Evolutionary conservation across 2,113 vertebrate species (phyloP).

Genomic region (Cygnus atratus): DNA sequence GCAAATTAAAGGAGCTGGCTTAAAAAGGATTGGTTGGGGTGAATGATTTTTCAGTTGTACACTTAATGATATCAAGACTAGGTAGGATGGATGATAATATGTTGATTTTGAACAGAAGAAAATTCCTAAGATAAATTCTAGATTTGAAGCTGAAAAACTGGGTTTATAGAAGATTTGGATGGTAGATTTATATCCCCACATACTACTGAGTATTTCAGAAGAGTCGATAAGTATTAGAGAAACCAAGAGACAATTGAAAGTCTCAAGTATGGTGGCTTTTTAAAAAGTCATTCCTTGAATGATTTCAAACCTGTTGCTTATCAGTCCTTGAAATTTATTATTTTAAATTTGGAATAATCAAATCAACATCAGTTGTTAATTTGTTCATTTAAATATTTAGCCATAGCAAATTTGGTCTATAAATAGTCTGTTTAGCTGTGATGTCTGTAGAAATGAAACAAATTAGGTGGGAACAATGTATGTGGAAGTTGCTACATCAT

Average conservation of each 20-base stretch:
- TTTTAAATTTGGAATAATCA: slow-evolving; percentile 12
- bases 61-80: not conserved
- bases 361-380: not conserved
- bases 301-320: not conserved
- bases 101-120: not conserved
- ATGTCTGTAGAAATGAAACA: not conserved
- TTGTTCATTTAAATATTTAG: not conserved
- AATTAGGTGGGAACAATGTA: not conserved
- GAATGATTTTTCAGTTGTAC: not conserved
- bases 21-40: not conserved
- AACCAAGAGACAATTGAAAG: not conserved
- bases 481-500: not conserved
- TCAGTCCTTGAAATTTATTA: not conserved
- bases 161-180: not conserved
- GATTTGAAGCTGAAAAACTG: not conserved
- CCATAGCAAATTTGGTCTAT: not conserved
- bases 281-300: not conserved
- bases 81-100: not conserved
- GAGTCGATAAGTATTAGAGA: not conserved
- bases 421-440: not conserved
- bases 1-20: not conserved
- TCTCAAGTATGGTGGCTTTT: not conserved
- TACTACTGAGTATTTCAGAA: not conserved
- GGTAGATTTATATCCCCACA: not conserved
- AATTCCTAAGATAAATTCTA: not conserved